Evolutionary conservation across 2,888 invertebrate genomes (phyloP).

Genomic region (Hirtodrosophila confusa): DNA sequence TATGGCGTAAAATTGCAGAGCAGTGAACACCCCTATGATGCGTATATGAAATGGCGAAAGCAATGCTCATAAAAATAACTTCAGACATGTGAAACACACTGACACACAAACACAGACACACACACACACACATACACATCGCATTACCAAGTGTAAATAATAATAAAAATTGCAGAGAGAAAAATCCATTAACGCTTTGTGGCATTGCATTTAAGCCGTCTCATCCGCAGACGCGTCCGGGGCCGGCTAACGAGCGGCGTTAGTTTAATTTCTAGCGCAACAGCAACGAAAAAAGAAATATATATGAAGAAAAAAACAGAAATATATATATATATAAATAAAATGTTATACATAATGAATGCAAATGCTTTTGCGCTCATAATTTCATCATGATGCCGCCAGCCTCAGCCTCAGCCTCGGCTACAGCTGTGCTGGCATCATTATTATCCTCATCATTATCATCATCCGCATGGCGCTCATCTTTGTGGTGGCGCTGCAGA

Average conservation of each 20-base stretch:
- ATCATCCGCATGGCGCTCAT: constrained; percentile 21
- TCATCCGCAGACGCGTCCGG: constrained; percentile 36
- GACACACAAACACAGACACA: constrained; percentile 26
- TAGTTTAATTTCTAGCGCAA: constrained; percentile 77
- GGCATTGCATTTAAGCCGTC: constrained; percentile 76
- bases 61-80: constrained; percentile 56
- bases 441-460: constrained; percentile 9
- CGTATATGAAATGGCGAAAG: constrained; percentile 36
- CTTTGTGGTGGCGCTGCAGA: constrained; percentile 57
- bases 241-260: constrained; percentile 70
- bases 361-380: constrained; percentile 80
- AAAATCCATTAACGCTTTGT: constrained; percentile 80
- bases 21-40: constrained; percentile 48
- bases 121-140: constrained; percentile 26
- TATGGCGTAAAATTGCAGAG: constrained; percentile 12
- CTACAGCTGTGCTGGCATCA: constrained; percentile 38
- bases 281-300: constrained; percentile 30
- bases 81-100: constrained; percentile 45
- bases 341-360: constrained; percentile 73
- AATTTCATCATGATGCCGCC: constrained; percentile 71
- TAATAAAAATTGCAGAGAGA: constrained; percentile 70
- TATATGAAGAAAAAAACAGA: constrained; percentile 7
- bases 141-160: constrained; percentile 74
- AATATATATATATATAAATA: constrained; percentile 16
- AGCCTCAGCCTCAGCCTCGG: neutral